These are phyloP conservation scores for Murina feae DNA, from an alignment of 2,113 vertebrate species.

Conservation along the genomic window DNA sequence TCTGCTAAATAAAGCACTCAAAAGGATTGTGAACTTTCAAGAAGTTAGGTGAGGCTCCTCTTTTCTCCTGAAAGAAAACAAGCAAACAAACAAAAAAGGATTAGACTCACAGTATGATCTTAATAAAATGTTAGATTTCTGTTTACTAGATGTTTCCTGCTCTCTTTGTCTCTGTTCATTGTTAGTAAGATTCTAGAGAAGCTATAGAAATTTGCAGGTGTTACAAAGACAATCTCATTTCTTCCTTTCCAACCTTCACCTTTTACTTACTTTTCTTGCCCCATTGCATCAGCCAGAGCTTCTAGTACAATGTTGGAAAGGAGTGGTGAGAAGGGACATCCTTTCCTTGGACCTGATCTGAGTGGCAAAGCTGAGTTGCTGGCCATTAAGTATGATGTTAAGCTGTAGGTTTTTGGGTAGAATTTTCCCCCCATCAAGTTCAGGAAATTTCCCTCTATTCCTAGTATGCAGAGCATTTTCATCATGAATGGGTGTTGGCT, in stretches of 20 bases:
- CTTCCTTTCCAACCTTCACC: background rate
- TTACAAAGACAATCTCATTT: background rate
- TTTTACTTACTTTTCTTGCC: background rate
- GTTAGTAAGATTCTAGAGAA: background rate
- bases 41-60: background rate
- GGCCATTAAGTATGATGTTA: background rate
- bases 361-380: background rate
- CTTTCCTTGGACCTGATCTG: background rate
- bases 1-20: background rate
- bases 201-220: background rate
- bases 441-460: background rate
- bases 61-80: background rate
- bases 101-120: background rate
- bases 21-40: background rate
- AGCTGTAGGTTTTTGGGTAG: background rate
- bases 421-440: background rate
- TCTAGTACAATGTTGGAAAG: background rate
- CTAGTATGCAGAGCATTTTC: background rate
- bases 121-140: background rate
- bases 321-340: background rate
- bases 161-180: background rate
- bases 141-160: background rate
- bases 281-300: background rate
- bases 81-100: background rate
- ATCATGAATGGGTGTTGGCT: background rate